Base-by-base conservation (phyloP, 2,797 vertebrate species). In the Melopsittacus undulatus region DNA sequence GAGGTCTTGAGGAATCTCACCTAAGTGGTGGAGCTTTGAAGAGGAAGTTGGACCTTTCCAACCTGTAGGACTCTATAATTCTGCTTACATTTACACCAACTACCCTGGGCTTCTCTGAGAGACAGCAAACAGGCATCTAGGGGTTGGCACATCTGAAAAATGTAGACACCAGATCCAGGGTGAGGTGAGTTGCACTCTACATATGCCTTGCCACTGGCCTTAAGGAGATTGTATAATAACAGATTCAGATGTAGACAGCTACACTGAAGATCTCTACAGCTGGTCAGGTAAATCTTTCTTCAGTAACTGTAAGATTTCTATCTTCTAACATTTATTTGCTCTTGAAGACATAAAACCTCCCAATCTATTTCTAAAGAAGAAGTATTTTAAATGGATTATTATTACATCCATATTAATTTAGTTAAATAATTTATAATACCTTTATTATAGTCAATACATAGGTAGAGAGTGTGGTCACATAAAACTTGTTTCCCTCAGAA, bases 111-210 rank as follows among this genome's bases (percentile, higher is more conserved):
- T 70, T 18, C 18, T 70, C 51, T 1, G 11, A 67, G 26, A 63
- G 27, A 3, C 21, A 38, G 22, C 0, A 2, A 49, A 51, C 2
- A 7, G 15, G 12, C 3, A 5, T 3, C 36, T 2, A 2, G 5
- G 19, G 6, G 3, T 9, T 13, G 3, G 3, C 15, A 45, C 7
- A 45, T 30, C 17, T 42, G 34, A 13, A 11, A 90, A 78, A 57
- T 9, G 5, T 5, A 57, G 34, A 16, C 29, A 62, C 7, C 42
- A 56, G 2, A 11, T 45, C 32, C 34, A 72, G 32, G 1, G 1
- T 57, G 34, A 83, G 13, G 17, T 59, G 51, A 83, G 43, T 59
- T 77, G 11, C 18, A 40, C 12, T 11, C 22, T 63, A 3, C 8
- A 8, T 9, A 7, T 24, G 27, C 7, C 43, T 80, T 77, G 17